Conservation (phyloP, 53 echinoderm and acorn worm species). For the Astropecten irregularis region DNA sequence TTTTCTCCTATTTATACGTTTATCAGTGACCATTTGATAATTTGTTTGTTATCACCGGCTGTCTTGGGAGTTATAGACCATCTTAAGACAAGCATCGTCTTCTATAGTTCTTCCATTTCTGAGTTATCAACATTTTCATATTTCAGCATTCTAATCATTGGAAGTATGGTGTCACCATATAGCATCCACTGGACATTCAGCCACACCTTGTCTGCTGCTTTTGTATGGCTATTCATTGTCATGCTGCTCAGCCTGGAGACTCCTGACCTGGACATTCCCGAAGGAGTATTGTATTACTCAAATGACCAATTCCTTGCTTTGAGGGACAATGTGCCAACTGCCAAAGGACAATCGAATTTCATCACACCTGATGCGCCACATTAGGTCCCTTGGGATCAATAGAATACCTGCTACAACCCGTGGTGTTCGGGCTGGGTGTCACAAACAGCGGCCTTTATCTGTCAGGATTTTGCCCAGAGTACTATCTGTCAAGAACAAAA, state of each 20-base stretch:
- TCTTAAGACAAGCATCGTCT: background rate
- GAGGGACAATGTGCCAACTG: background rate
- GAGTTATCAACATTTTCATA: background rate
- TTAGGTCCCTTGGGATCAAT: slow-evolving; percentile 2
- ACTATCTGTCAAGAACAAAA: too few relatives aligned
- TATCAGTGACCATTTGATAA: background rate
- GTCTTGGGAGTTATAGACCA: background rate
- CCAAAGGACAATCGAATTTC: background rate
- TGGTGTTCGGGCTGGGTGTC: background rate
- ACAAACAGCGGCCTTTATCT: slow-evolving; percentile 22
- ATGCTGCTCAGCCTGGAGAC: background rate
- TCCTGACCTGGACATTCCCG: background rate
- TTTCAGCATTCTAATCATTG: background rate
- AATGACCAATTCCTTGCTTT: background rate
- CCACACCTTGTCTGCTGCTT: background rate
- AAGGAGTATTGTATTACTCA: background rate
- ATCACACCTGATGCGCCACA: slow-evolving; percentile 6
- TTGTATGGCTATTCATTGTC: background rate
- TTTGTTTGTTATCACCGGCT: background rate
- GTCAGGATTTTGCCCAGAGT: slow-evolving; percentile 31
- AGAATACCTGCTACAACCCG: background rate
- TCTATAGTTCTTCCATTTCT: background rate
- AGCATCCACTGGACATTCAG: background rate
- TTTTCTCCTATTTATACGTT: background rate
- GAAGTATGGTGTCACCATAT: background rate